Percentiles rank a stretch among this genome's conserved stretches.
Conservation (phyloP, 92 coral and sea anemone genomes). For the Paragorgia papillata region DNA sequence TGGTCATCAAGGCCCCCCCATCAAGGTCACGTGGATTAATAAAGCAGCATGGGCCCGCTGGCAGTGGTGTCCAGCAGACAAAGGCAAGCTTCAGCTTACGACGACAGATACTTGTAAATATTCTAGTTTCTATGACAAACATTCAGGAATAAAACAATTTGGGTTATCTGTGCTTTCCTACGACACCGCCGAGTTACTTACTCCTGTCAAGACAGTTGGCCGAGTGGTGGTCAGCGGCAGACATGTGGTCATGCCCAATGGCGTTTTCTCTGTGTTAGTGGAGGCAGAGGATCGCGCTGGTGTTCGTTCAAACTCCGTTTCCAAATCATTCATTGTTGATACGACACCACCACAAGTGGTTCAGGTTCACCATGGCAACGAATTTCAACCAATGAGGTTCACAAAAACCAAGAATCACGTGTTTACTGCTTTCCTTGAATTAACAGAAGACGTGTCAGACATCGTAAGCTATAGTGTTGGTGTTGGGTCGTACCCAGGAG, state of each 20-base stretch:
- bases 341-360: conserved; percentile 72
- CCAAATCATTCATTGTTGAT: conserved; percentile 81
- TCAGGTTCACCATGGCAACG: conserved; percentile 71
- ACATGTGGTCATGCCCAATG: conserved; percentile 73
- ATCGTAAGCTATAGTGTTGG: conserved; percentile 74
- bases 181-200: conserved; percentile 51
- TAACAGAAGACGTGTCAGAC: conserved; percentile 78
- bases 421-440: conserved; percentile 72
- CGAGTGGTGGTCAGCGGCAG: conserved; percentile 77
- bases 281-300: conserved; percentile 90
- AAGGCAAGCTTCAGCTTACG: conserved; percentile 60
- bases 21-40: conserved; percentile 78
- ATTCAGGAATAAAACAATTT: conserved; percentile 75
- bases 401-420: conserved; percentile 38
- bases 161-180: conserved; percentile 81
- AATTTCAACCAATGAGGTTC: conserved; percentile 46
- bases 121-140: conserved; percentile 74
- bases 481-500: conserved; percentile 84
- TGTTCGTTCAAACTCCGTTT: conserved; percentile 59
- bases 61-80: conserved; percentile 92
- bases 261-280: conserved; percentile 82
- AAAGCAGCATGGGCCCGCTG: conserved; percentile 97
- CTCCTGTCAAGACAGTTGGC: conserved; percentile 66
- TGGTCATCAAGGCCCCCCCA: conserved; percentile 77
- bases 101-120: conserved; percentile 42